Base-by-base conservation (phyloP, 2,888 invertebrate species). In the Emmelina monodactyla region DNA sequence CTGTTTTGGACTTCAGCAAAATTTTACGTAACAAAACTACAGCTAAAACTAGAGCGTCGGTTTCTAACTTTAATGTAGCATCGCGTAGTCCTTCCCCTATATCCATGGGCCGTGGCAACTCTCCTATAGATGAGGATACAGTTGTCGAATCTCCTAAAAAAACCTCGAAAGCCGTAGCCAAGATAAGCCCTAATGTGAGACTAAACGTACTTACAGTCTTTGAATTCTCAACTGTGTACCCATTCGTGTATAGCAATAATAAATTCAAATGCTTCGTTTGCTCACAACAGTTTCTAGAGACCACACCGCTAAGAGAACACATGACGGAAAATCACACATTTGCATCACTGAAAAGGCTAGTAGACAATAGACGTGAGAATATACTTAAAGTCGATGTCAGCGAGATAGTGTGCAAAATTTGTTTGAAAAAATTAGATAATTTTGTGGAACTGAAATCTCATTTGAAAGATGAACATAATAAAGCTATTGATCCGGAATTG, bases 221-320 rank as follows among this genome's bases (percentile, higher is more conserved):
- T 35, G 79, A 79, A 47, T 67, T 62, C 38, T 70, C 78, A 12
- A 69, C 72, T 1, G 73, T 69, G 1, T 78, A 78, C 37, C 79
- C 79, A 0, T 79, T 79, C 33, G 50, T 78, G 16, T 78, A 75
- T 33, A 69, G 76, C 0, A 76, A 72, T 41, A 78, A 78, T 39
- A 76, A 72, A 31, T 76, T 75, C 35, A 76, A 76, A 54, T 79
- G 79, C 40, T 76, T 78, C 42, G 55, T 79, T 2, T 79, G 79
- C 40, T 61, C 73, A 0, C 64, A 71, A 45, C 67, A 71, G 1
- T 78, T 68, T 45, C 46, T 76, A 14, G 76, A 78, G 38, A 55
- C 67, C 1, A 44, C 56, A 3, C 37, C 62, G 2, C 42, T 79
- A 9, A 67, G 70, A 34, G 44, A 50, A 1, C 79, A 79, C 32